Percentiles rank a stretch among this genome's conserved stretches.
Evolutionary conservation across 2,113 vertebrate species (phyloP).

Genomic region (Brachionichthys hirsutus): DNA sequence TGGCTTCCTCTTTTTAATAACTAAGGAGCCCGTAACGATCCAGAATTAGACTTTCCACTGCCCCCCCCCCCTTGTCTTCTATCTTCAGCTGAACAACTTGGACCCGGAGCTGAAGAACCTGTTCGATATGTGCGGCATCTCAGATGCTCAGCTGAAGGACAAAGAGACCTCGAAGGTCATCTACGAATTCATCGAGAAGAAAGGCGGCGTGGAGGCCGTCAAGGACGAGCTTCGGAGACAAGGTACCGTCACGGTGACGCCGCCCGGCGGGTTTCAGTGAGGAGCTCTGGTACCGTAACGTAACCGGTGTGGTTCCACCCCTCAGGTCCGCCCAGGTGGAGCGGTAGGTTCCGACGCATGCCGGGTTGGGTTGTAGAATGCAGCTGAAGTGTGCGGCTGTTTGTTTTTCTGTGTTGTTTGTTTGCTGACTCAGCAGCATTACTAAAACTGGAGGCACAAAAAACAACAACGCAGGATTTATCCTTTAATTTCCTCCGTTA

Average conservation of each 20-base stretch:
- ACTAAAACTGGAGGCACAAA: too few relatives aligned
- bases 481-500: too few relatives aligned
- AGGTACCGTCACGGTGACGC: too few relatives aligned
- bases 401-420: slow-evolving; percentile 6
- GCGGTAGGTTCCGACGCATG: slow-evolving; percentile 77
- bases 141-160: slow-evolving; percentile 96
- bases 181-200: slow-evolving; percentile 98
- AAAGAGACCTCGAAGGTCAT: slow-evolving; percentile 98
- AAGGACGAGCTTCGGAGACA: slow-evolving; percentile 94
- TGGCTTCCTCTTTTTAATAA: background rate
- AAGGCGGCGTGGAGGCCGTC: slow-evolving; percentile 96
- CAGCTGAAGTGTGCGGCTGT: background rate
- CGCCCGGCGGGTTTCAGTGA: too few relatives aligned
- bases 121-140: slow-evolving; percentile 97
- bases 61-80: background rate
- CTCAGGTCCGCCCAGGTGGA: slow-evolving; percentile 82
- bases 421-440: too few relatives aligned
- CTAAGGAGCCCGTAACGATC: too few relatives aligned
- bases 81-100: slow-evolving; percentile 90
- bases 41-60: too few relatives aligned
- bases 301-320: slow-evolving; percentile 62
- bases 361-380: slow-evolving; percentile 8
- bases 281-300: too few relatives aligned
- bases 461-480: too few relatives aligned
- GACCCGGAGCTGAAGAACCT: slow-evolving; percentile 97